Percentiles rank a stretch among this genome's conserved stretches.
phyloP scores from a whole-genome alignment of 2,888 invertebrate genomes.

The Sinhomidia bicolor region DNA sequence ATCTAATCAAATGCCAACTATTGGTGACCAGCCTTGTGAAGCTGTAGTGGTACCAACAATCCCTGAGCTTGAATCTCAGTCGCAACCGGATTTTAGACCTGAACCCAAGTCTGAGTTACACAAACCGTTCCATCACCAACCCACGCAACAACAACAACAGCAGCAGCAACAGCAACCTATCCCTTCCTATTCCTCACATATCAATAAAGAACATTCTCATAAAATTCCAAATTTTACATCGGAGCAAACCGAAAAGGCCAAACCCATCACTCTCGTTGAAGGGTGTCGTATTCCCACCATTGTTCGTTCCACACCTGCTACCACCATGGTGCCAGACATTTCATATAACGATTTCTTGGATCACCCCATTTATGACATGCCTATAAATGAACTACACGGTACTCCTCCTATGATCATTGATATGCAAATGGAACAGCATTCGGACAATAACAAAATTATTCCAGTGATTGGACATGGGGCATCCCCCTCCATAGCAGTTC shows the following conservation, averaged over 20 bases:
- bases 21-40: slow-evolving; percentile 67
- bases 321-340: slow-evolving; percentile 33
- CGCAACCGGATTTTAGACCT: not conserved
- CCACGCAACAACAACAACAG: too few species aligned
- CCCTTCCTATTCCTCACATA: slow-evolving; percentile 20
- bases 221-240: slow-evolving; percentile 12
- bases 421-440: slow-evolving; percentile 21
- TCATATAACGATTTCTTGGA: slow-evolving; percentile 52
- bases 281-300: slow-evolving; percentile 72
- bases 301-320: slow-evolving; percentile 41
- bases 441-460: slow-evolving; percentile 68
- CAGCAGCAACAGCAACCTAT: not conserved
- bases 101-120: not conserved
- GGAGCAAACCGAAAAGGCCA: slow-evolving; percentile 24
- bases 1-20: slow-evolving; percentile 74
- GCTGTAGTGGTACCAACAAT: slow-evolving; percentile 40
- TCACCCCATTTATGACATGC: slow-evolving; percentile 57
- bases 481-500: slow-evolving; percentile 21
- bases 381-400: slow-evolving; percentile 43
- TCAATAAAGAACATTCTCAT: slow-evolving; percentile 6
- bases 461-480: slow-evolving; percentile 65
- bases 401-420: slow-evolving; percentile 45
- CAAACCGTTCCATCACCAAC: not conserved
- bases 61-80: slow-evolving; percentile 45
- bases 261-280: slow-evolving; percentile 42